These are phyloP conservation scores for Pomatostomus ruficeps DNA, from an alignment of 2,113 vertebrate genomes.

Conservation along the genomic window DNA sequence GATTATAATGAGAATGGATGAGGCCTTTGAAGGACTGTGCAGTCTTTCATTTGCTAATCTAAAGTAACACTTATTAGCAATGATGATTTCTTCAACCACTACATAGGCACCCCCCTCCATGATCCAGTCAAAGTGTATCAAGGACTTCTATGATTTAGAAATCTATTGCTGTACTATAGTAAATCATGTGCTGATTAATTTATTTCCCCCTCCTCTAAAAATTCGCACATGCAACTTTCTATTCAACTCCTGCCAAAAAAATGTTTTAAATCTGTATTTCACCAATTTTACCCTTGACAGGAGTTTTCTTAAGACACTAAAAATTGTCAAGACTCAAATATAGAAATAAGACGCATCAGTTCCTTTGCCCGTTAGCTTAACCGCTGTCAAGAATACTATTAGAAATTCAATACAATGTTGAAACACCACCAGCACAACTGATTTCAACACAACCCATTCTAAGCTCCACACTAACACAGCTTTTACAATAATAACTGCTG, in stretches of 20 bases:
- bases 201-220: neutral
- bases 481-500: neutral
- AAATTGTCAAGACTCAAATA: slow-evolving; percentile 11
- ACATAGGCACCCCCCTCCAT: neutral
- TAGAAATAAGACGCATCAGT: slow-evolving; percentile 11
- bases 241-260: neutral
- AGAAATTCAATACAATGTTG: neutral
- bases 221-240: neutral
- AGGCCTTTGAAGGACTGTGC: slow-evolving; percentile 17
- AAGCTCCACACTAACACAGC: neutral
- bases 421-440: neutral
- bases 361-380: neutral
- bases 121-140: neutral
- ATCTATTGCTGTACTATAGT: neutral
- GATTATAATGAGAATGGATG: slow-evolving; percentile 41
- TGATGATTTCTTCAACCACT: slow-evolving; percentile 14
- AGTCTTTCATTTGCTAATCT: slow-evolving; percentile 54
- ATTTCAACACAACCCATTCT: neutral
- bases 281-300: neutral
- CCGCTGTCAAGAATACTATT: neutral
- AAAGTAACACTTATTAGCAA: slow-evolving; percentile 16
- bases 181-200: neutral
- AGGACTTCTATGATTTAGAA: neutral
- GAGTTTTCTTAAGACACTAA: slow-evolving; percentile 4
- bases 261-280: slow-evolving; percentile 1